These are phyloP conservation scores for Rhabdornis inornatus DNA, from an alignment of 2,113 vertebrate genomes.

Conservation along the genomic window DNA sequence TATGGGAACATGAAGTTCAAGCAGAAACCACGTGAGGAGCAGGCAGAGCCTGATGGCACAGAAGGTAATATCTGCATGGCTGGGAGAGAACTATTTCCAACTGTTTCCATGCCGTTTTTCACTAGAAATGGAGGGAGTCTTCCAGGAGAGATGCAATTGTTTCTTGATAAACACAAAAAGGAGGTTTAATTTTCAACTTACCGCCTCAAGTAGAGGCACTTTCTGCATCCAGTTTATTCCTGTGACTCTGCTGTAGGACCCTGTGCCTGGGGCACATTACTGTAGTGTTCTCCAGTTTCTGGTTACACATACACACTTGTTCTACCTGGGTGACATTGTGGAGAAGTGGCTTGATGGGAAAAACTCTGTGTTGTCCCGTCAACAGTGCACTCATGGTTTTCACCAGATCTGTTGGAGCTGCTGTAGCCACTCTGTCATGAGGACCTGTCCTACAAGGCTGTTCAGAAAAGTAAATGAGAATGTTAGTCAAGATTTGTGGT, in stretches of 20 bases:
- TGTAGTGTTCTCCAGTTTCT: not conserved
- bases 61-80: constrained; percentile 58
- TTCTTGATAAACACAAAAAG: not conserved
- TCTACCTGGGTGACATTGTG: not conserved
- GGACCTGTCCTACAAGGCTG: not conserved
- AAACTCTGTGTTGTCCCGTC: not conserved
- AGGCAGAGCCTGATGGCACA: constrained; percentile 72
- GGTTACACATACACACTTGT: not conserved
- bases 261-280: not conserved
- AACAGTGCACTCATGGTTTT: not conserved
- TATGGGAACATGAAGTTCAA: constrained; percentile 80
- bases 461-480: not conserved
- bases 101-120: not conserved
- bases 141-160: not conserved
- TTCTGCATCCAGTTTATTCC: not conserved
- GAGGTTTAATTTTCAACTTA: not conserved
- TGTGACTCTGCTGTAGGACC: not conserved
- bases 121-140: not conserved
- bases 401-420: not conserved
- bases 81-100: not conserved
- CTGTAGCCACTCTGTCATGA: not conserved
- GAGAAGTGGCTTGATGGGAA: not conserved
- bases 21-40: constrained; percentile 75
- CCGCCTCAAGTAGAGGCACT: not conserved
- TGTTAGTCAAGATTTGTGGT: not conserved